A percentile compares a stretch with the other conserved stretches of the same genome.
These are phyloP conservation scores for Apis dorsata DNA, from an alignment of 1,140 invertebrate genomes.

Conservation along the genomic window DNA sequence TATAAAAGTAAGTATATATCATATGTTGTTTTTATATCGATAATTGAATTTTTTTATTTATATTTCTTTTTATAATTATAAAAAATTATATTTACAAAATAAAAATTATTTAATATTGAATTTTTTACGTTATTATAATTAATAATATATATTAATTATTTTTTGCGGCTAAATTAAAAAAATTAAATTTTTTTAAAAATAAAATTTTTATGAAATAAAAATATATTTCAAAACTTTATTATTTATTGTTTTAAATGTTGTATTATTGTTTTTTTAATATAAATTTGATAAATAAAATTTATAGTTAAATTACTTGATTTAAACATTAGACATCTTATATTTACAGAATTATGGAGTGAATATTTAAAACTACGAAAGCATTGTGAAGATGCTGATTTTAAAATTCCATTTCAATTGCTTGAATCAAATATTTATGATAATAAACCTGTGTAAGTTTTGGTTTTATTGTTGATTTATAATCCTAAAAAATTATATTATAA, in stretches of 20 bases:
- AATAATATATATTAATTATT: constrained; percentile 10
- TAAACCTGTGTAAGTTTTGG: constrained; percentile 46
- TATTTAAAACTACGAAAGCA: constrained; percentile 57
- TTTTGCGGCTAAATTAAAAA: neutral
- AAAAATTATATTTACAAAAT: neutral
- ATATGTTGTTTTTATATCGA: constrained; percentile 24
- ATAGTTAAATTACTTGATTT: neutral
- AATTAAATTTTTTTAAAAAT: neutral
- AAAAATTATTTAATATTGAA: neutral
- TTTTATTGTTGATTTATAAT: constrained; percentile 13
- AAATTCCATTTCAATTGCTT: constrained; percentile 27
- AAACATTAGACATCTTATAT: constrained; percentile 23
- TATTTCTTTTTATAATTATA: neutral
- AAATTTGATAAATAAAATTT: neutral
- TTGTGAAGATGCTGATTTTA: constrained; percentile 21
- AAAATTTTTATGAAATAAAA: neutral
- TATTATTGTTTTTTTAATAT: neutral
- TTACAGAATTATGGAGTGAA: constrained; percentile 68
- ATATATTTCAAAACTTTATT: neutral
- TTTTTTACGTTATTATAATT: neutral
- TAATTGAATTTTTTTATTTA: neutral
- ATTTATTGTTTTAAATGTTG: neutral
- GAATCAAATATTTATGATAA: constrained; percentile 11
- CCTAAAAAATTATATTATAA: too few species aligned
- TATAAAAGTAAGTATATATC: constrained; percentile 70